A percentile compares a stretch with the other conserved stretches of the same genome.
These are phyloP conservation scores for Rhinoptilus africanus DNA, from an alignment of 2,113 vertebrate genomes.

Conservation along the genomic window DNA sequence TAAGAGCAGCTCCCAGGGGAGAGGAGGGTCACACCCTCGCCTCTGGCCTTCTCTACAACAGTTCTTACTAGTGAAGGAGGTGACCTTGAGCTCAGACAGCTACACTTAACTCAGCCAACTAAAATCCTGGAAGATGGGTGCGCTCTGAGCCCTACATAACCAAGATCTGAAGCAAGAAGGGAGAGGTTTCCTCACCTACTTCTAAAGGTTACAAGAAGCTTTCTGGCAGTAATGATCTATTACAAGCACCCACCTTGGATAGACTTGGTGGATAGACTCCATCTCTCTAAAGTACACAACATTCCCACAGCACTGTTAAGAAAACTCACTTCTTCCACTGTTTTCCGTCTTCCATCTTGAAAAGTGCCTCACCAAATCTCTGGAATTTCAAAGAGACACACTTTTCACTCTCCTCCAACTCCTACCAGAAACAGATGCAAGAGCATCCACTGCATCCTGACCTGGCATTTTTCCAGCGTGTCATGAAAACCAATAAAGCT, in stretches of 20 bases:
- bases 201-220: background rate
- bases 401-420: background rate
- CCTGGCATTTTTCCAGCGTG: background rate
- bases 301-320: background rate
- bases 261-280: background rate
- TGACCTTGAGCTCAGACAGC: background rate
- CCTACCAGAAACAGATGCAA: background rate
- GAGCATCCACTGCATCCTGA: background rate
- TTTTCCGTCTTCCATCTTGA: background rate
- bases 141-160: background rate
- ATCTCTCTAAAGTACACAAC: background rate
- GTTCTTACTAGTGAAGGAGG: background rate
- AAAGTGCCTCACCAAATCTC: background rate
- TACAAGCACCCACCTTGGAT: background rate
- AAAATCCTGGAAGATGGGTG: background rate
- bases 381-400: background rate
- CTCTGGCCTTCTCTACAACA: background rate
- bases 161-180: background rate
- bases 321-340: accelerated
- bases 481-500: background rate
- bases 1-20: background rate
- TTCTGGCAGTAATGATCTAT: background rate
- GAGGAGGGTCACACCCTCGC: background rate
- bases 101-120: background rate
- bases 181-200: background rate